Base-by-base conservation (phyloP, 2,113 vertebrate species). In the Lepus americanus region DNA sequence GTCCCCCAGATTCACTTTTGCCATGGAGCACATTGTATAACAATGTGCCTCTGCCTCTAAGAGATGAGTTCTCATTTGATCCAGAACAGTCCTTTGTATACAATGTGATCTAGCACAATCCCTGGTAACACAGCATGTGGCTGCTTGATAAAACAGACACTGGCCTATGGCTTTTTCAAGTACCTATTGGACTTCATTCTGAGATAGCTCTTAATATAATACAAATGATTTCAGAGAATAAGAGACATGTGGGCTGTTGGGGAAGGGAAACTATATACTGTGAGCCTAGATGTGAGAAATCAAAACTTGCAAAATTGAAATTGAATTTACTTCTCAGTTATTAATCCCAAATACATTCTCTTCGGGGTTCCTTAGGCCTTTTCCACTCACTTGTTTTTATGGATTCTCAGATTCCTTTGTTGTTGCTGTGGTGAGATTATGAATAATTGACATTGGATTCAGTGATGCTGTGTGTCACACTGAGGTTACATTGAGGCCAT, bases 291-390 rank as follows among this genome's bases (percentile, higher is more conserved):
- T 66, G 66, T 19, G 9, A 49, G 29, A 92, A 89, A 67, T 33
- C 27, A 59, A 23, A 90, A 51, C 49, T 85, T 89, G 33, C 73
- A 90, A 92, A 66, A 9, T 89, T 89, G 14, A 84, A 44, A 85
- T 59, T 10, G 39, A 83, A 89, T 53, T 44, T n/a, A 88, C 51
- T 79, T 86, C 55, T 74, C 66, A 73, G 16, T 66, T 61, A 44
- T 69, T 90, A 39, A 61, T 59, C 51, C 74, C n/a, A 44, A 69
- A 36, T 67, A 63, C 0, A 0, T 51, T 20, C 81, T 90, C 29
- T 39, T 67, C 17, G 61, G 49, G 64, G 31, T 16, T 67, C 49
- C 31, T n/a, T 51, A 55, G 61, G 27, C 3, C 13, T 53, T 53
- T 86, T 73, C 39, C 23, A 53, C 31, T 74, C 64, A 84, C 39